Percentiles rank a stretch among this genome's conserved stretches.
phyloP scores from a whole-genome alignment of 2,797 vertebrate species.

The Centropyge bicolor region DNA sequence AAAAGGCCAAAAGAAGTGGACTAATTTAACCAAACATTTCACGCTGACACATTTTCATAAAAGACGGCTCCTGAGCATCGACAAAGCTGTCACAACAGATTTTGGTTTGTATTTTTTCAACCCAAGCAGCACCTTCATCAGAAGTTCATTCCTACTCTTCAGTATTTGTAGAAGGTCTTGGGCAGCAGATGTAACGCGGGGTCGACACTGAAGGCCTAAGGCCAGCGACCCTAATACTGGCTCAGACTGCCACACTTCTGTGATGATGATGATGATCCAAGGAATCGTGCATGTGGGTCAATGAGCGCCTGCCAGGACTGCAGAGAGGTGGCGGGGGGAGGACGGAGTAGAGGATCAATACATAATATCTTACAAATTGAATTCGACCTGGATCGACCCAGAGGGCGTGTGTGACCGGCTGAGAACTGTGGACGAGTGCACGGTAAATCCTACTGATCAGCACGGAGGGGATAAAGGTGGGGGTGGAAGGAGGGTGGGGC shows the following conservation, averaged over 20 bases:
- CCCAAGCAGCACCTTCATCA: conserved; percentile 21
- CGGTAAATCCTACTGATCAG: conserved; percentile 86
- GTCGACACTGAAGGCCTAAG: conserved; percentile 53
- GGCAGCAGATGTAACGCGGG: conserved; percentile 52
- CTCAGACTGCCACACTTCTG: conserved; percentile 70
- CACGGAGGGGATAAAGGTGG: conserved; percentile 29
- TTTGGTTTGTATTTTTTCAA: conserved; percentile 40
- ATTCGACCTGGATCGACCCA: conserved; percentile 89
- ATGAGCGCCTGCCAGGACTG: conserved; percentile 72
- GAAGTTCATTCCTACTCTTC: conserved; percentile 1
- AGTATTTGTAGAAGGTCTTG: conserved; percentile 18
- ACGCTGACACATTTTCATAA: conserved; percentile 34
- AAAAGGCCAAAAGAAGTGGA: conserved; percentile 16
- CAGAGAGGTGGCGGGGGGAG: conserved; percentile 49
- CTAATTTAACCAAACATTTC: conserved; percentile 35
- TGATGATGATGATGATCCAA: conserved; percentile 73
- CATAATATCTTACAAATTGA: conserved; percentile 92
- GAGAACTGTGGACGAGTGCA: conserved; percentile 80
- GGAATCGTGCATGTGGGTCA: conserved; percentile 78
- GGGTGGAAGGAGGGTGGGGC: conserved; percentile 31
- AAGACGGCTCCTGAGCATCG: conserved; percentile 20
- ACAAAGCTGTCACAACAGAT: conserved; percentile 44
- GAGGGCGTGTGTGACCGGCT: conserved; percentile 80
- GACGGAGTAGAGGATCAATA: conserved; percentile 81
- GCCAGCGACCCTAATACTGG: conserved; percentile 62